Base-by-base conservation (phyloP, 2,888 invertebrate species). In the Nipponacmea schrenckii region DNA sequence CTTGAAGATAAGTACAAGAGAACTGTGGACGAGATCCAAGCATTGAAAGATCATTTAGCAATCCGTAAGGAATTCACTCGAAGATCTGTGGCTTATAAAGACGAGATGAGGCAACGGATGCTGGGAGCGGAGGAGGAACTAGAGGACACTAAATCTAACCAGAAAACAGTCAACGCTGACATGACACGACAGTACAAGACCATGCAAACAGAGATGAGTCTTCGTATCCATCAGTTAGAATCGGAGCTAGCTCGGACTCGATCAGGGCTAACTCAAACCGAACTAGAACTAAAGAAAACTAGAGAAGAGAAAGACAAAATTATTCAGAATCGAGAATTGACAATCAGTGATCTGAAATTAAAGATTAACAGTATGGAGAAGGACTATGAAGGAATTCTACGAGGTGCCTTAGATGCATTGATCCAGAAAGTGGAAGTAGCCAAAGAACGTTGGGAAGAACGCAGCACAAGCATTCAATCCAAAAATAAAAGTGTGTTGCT, bases 121-220 rank as follows among this genome's bases (percentile, higher is more conserved):
- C 68, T 74, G 44, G 79, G 81, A 2, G 80, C 82, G n/a, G 82
- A 85, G 64, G 79, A 80, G n/a, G 78, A 77, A 27, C 74, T 88
- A 62, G 81, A 83, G 44, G 81, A 84, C 64, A 83, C 84, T 26
- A 80, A 84, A 66, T 78, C 76, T 5, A 83, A 83, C 56, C 86
- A 87, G 67, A 80, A 80, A 71, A 80, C 82, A 17, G 86, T 88
- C 65, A 86, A 83, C 76, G 83, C 87, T 69, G 87, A 86, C 71
- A 86, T 88, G 86, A 87, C 87, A 1, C 73, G 86, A 26, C 87
- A 87, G 78, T 88, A 88, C 77, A 87, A 87, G 75, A 87, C 86
- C 1, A 86, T 87, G 87, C 87, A 87, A 76, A 85, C 86, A 62
- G 87, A 87, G 68, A 84, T 87, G 83, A 80, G 81, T 12, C 76